Base-by-base conservation (phyloP, 2,797 vertebrate genomes). In the Discoglossus pictus region DNA sequence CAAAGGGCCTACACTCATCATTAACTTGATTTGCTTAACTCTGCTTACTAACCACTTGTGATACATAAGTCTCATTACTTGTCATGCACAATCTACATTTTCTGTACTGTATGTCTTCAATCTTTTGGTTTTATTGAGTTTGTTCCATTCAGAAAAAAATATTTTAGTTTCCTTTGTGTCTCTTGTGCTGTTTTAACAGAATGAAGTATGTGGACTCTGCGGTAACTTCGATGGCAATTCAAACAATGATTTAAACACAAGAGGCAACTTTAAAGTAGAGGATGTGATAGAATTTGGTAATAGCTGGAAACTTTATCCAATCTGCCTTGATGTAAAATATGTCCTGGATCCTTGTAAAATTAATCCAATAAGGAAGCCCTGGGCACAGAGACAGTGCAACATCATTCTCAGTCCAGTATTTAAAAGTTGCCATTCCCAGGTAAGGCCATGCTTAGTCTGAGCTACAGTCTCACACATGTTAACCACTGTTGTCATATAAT, bases 361-460 rank as follows among this genome's bases (percentile, higher is more conserved):
- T 61, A 90, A 89, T 70, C 81, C 80, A 1, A 81, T 84, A 39
- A 77, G 89, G 56, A 88, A 78, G 61, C 73, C 87, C 58, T 91
- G 89, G 89, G 86, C 89, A 20, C 87, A 91, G 78, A 88, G 76
- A 69, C 83, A 88, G 47, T 91, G 89, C 64, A 88, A 86, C 63
- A 73, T 91, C 74, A 76, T 90, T 74, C 75, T 85, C 62, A 79
- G 84, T 4, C 20, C 80, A 0, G 15, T 76, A 27, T 90, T 90
- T 4, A 54, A 76, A 2, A 47, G 75, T 27, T 90, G 88, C 72
- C 84, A 79, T 51, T 74, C 83, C 46, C 86, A 91, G 86, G 89
- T 91, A 82, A 40, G 4, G 34, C 34, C 25, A 13, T 18, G 39
- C 9, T 56, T 12, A 31, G 4, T 31, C n/a, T n/a, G n/a, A n/a